Evolutionary conservation across 2,888 invertebrate genomes (phyloP), one percentile per base, ranked within the genome.

Genomic region (Empis stercorea): DNA sequence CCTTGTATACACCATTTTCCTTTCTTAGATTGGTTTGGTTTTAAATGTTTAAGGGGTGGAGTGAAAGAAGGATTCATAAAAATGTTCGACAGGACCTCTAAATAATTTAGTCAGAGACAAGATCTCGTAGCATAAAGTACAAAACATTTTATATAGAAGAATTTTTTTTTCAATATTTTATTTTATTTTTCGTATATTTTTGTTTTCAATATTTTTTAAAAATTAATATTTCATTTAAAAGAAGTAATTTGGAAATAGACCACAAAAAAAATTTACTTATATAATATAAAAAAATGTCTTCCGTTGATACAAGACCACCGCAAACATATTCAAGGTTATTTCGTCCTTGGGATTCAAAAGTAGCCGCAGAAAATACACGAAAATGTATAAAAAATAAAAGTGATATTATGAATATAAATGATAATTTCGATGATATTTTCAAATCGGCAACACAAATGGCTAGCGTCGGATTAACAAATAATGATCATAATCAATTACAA

Each of bases 261-360:
- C 4, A 2, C 5, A 13, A 11, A 15, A n/a, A n/a, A 16, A 13
- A 44, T 34, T 34, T n/a, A n/a, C n/a, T n/a, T 34, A n/a, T 34
- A 32, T 32, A 32, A 38, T 47, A 49, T 49, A 46, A 10, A 44
- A 51, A 48, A 52, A 65, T 66, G 65, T 60, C 66, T 48, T 56
- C 59, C 32, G 54, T 64, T 46, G 63, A 62, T 51, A 54, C 61
- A 52, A 60, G 62, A 51, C 65, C 66, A 40, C 68, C 70, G 45
- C 69, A 71, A 63, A 70, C 69, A 52, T 70, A 68, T 52, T 74
- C 76, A 39, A 72, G 77, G 57, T 66, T 79, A 16, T 79, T 79
- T 58, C 73, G 78, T 55, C 78, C 78, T 48, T 79, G 78, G 78
- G 78, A 78, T 62, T 68, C 69, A 52, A 52, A 51, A 55, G 10